phyloP scores from a whole-genome alignment of 1,140 invertebrate genomes.

The Platyura marginata region DNA sequence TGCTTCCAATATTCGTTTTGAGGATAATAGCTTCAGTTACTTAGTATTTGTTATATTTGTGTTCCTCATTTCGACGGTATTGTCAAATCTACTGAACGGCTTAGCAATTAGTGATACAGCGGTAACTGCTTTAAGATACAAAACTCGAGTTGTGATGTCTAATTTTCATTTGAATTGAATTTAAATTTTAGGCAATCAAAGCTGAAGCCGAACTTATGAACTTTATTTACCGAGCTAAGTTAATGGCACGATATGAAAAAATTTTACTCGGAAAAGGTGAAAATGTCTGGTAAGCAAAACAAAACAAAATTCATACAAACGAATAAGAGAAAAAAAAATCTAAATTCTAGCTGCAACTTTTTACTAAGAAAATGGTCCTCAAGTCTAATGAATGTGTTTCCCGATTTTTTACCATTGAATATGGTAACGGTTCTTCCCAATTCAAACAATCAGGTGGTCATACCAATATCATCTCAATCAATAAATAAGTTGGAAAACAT shows the following conservation, averaged over 20 bases:
- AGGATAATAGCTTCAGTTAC: slow-evolving; percentile 42
- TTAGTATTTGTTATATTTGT: slow-evolving; percentile 59
- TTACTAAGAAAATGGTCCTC: neutral
- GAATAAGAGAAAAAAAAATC: too few species aligned
- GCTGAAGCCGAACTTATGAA: slow-evolving; percentile 56
- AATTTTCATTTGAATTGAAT: too few species aligned
- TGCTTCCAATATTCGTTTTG: slow-evolving; percentile 49
- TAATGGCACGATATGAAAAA: slow-evolving; percentile 53
- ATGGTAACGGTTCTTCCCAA: neutral
- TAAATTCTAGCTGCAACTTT: neutral
- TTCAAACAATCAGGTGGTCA: neutral
- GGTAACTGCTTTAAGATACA: slow-evolving; percentile 20
- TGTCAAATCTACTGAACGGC: slow-evolving; percentile 64
- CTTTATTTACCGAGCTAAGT: slow-evolving; percentile 42
- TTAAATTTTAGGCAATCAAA: slow-evolving; percentile 43
- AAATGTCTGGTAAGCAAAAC: neutral
- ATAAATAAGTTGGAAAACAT: neutral
- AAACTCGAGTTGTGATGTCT: neutral
- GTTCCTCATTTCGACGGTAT: slow-evolving; percentile 58
- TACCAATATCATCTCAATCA: neutral
- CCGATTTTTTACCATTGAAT: neutral
- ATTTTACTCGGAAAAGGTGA: slow-evolving; percentile 6
- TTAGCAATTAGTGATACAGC: slow-evolving; percentile 58
- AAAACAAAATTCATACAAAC: too few species aligned
- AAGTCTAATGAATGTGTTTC: neutral